phyloP scores from a whole-genome alignment of 2,113 vertebrate species.

The Prionailurus viverrinus region DNA sequence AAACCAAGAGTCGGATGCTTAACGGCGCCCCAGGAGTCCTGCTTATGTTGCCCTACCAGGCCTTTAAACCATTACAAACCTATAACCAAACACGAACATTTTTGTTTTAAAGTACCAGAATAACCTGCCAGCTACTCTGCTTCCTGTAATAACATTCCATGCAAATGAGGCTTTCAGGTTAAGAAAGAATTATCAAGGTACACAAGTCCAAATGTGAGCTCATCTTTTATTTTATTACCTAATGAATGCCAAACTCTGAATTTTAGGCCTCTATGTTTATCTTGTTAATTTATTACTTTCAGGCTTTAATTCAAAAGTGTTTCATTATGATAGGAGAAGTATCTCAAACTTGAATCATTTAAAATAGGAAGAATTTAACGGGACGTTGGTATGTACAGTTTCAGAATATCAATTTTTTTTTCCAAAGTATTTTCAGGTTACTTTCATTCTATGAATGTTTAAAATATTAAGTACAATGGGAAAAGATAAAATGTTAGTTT shows the following conservation, averaged over 20 bases:
- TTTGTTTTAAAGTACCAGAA: not conserved
- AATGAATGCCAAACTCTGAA: constrained; percentile 29
- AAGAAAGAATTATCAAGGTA: not conserved
- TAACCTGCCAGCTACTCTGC: not conserved
- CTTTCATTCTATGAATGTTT: constrained; percentile 2
- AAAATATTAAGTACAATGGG: not conserved
- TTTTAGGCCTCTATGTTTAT: not conserved
- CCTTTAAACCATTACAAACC: not conserved
- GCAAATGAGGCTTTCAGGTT: not conserved
- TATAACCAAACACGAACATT: not conserved
- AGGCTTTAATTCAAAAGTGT: not conserved
- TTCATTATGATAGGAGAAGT: not conserved
- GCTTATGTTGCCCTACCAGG: not conserved
- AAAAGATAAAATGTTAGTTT: not conserved
- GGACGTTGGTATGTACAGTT: not conserved
- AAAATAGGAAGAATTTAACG: not conserved
- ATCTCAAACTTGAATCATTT: not conserved
- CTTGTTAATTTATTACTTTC: not conserved
- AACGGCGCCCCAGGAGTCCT: not conserved
- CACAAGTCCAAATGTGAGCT: constrained; percentile 15
- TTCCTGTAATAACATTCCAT: not conserved
- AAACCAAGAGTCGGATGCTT: too few species aligned
- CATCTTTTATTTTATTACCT: not conserved
- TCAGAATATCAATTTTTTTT: not conserved
- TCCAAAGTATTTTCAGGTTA: not conserved